Evolutionary conservation across 2,797 vertebrate species (phyloP).

Genomic region (Pangasius macronema): DNA sequence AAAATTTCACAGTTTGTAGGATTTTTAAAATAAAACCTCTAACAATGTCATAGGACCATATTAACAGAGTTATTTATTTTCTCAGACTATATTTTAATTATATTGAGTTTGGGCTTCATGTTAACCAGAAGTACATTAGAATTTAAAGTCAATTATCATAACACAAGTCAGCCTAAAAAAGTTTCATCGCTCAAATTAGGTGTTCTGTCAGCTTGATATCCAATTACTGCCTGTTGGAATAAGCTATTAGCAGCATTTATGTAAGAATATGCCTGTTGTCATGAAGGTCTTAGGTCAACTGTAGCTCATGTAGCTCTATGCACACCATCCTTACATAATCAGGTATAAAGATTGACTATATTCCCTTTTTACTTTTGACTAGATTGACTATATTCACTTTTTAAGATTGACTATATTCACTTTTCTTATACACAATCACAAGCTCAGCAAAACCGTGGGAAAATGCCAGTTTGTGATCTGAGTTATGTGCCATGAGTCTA

Average conservation of each 20-base stretch:
- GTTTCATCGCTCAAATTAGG: neutral
- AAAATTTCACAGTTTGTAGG: neutral
- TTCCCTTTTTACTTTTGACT: neutral
- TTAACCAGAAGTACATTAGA: neutral
- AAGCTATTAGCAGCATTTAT: neutral
- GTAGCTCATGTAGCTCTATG: neutral
- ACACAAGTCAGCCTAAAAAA: neutral
- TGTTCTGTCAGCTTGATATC: neutral
- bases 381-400: neutral
- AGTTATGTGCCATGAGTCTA: neutral
- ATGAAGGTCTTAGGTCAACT: neutral
- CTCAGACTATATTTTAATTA: neutral
- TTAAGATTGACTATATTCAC: neutral
- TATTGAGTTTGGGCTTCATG: neutral
- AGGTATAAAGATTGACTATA: neutral
- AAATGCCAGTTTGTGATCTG: neutral
- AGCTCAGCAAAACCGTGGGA: neutral
- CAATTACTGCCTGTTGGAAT: neutral
- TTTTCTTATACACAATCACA: neutral
- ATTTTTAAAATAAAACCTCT: neutral
- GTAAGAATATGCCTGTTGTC: neutral
- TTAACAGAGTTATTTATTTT: neutral
- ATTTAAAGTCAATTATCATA: neutral
- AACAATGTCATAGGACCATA: neutral
- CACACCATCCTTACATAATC: neutral